Evolutionary conservation across 2,888 invertebrate genomes (phyloP).

Genomic region (Rhyacophila evoluta): DNA sequence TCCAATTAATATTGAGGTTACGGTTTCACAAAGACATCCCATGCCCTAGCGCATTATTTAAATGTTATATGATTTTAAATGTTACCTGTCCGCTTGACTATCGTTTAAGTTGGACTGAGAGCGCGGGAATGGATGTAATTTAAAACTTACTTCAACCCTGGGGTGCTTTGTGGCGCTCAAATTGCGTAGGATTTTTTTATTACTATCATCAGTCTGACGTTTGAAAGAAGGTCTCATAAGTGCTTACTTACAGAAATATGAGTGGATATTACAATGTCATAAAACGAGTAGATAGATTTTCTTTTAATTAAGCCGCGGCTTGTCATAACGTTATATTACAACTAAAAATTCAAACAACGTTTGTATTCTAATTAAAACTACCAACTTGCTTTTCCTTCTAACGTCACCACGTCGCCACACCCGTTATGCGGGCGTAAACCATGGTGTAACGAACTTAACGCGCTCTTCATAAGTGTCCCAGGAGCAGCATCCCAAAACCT

Average conservation of each 20-base stretch:
- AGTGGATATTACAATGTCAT: conserved; percentile 6
- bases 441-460: too few relatives aligned
- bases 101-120: neutral
- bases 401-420: too few relatives aligned
- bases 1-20: neutral
- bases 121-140: conserved; percentile 9
- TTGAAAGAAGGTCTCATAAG: neutral
- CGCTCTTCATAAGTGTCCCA: too few relatives aligned
- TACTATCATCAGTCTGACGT: neutral
- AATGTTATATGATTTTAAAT: neutral
- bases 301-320: too few relatives aligned
- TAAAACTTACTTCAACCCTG: neutral
- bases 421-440: too few relatives aligned
- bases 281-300: too few relatives aligned
- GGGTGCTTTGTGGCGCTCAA: neutral
- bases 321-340: too few relatives aligned
- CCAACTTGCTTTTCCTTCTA: too few relatives aligned
- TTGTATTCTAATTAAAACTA: too few relatives aligned
- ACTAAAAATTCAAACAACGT: too few relatives aligned
- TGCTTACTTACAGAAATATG: neutral
- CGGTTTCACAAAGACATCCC: neutral
- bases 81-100: neutral
- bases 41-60: neutral
- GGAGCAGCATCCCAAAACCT: too few relatives aligned
- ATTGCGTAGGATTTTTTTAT: conserved; percentile 8